Conservation (phyloP, 2,888 invertebrate species). For the Ennomos quercinarius region DNA sequence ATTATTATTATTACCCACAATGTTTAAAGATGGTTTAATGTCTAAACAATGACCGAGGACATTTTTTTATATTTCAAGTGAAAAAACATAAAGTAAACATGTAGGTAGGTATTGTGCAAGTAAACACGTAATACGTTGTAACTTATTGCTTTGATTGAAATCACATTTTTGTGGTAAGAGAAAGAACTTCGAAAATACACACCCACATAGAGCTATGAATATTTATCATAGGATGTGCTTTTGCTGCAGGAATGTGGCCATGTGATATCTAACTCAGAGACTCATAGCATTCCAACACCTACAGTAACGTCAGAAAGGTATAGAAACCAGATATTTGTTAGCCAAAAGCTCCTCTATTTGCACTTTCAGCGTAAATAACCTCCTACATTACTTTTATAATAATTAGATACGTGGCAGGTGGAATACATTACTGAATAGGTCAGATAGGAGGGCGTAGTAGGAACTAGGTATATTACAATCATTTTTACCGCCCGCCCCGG, state of each 20-base stretch:
- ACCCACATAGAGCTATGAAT: constrained; percentile 44
- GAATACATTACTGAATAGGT: constrained; percentile 11
- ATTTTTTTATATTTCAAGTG: neutral
- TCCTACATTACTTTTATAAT: constrained; percentile 18
- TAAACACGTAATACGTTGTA: constrained; percentile 47
- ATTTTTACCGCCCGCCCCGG: no score
- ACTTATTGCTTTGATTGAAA: constrained; percentile 52
- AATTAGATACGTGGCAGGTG: constrained; percentile 14
- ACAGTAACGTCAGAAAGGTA: constrained; percentile 24
- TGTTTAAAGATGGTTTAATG: no score
- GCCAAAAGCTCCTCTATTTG: constrained; percentile 23
- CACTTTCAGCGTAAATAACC: constrained; percentile 17
- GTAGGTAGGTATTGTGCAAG: constrained; percentile 40
- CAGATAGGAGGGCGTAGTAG: constrained; percentile 2
- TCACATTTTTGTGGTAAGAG: constrained; percentile 52
- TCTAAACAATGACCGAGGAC: no score
- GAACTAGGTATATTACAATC: neutral
- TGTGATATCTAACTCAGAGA: constrained; percentile 11
- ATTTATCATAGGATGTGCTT: constrained; percentile 18
- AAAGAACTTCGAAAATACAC: constrained; percentile 36
- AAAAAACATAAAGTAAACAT: constrained; percentile 12
- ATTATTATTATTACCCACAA: no score
- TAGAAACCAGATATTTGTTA: constrained; percentile 25
- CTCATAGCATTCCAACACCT: constrained; percentile 24
- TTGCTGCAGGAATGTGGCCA: constrained; percentile 10